These are phyloP conservation scores for Aethina tumida DNA, from an alignment of 1,140 invertebrate genomes.

Conservation along the genomic window DNA sequence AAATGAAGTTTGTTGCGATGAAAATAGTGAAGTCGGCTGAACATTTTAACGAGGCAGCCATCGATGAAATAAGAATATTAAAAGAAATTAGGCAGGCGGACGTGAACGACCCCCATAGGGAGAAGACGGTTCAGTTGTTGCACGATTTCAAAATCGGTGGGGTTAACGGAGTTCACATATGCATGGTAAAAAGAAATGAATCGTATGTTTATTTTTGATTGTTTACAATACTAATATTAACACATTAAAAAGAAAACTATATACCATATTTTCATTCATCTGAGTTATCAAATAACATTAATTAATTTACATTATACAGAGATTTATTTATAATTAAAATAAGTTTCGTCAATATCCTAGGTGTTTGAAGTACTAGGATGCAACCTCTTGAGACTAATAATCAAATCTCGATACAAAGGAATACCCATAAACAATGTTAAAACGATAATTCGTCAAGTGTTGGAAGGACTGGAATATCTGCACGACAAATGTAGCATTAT, in stretches of 20 bases:
- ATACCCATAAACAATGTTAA: constrained; percentile 92
- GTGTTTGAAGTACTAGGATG: constrained; percentile 98
- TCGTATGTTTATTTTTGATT: no score
- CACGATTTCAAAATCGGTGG: constrained; percentile 98
- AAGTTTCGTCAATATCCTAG: no score
- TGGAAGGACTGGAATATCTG: constrained; percentile 94
- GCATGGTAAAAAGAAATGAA: no score
- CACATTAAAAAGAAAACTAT: no score
- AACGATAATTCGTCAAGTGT: constrained; percentile 89
- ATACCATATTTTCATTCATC: no score
- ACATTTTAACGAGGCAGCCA: constrained; percentile 95
- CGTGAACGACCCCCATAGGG: constrained; percentile 76
- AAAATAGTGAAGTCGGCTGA: constrained; percentile 98
- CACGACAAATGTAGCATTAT: constrained; percentile 97
- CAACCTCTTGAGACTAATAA: constrained; percentile 95
- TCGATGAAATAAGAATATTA: constrained; percentile 97
- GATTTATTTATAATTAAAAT: no score
- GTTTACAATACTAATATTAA: no score
- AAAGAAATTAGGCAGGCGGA: constrained; percentile 90
- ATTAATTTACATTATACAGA: no score
- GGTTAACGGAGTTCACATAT: constrained; percentile 90
- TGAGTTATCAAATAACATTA: no score
- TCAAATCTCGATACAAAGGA: constrained; percentile 94
- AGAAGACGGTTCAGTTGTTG: constrained; percentile 92
- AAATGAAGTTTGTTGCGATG: constrained; percentile 90